phyloP scores from a whole-genome alignment of 1,140 invertebrate species.

The Drosophila carrolli region DNA sequence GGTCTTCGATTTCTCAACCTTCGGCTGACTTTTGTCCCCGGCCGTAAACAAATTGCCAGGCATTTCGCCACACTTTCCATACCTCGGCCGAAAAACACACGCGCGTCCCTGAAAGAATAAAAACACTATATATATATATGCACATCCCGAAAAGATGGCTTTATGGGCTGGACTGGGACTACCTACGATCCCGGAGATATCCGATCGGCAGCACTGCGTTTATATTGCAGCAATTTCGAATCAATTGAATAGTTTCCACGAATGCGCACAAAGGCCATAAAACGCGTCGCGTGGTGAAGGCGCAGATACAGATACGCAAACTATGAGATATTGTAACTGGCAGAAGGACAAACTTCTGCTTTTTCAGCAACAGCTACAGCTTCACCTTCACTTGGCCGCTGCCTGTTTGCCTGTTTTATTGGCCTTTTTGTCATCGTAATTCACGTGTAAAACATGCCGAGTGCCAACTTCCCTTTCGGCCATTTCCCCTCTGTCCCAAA shows the following conservation, averaged over 20 bases:
- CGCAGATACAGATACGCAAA: conserved; percentile 21
- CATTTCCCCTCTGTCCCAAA: conserved; percentile 17
- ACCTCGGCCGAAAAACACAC: conserved; percentile 15
- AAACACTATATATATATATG: conserved; percentile 3
- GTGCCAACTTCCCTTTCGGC: conserved; percentile 26
- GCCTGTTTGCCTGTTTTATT: conserved; percentile 49
- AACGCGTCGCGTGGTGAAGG: conserved; percentile 68
- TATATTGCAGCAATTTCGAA: conserved; percentile 82
- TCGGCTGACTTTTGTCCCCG: conserved; percentile 68
- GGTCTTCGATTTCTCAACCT: conserved; percentile 62
- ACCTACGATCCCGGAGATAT: conserved; percentile 21
- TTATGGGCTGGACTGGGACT: conserved; percentile 55
- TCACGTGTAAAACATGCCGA: conserved; percentile 74
- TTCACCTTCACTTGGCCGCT: conserved; percentile 59
- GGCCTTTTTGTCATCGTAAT: conserved; percentile 71
- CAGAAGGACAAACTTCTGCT: conserved; percentile 53
- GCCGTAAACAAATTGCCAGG: conserved; percentile 67
- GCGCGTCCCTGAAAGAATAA: conserved; percentile 63
- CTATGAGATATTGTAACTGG: conserved; percentile 7
- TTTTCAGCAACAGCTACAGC: conserved; percentile 46
- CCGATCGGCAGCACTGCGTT: conserved; percentile 77
- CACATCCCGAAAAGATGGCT: conserved; percentile 34
- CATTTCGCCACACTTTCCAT: conserved; percentile 52
- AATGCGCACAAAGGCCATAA: conserved; percentile 63
- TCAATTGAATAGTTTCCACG: conserved; percentile 78